Evolutionary conservation across 2,888 invertebrate genomes (phyloP).

Genomic region (Himalopsyche kuldschensis): DNA sequence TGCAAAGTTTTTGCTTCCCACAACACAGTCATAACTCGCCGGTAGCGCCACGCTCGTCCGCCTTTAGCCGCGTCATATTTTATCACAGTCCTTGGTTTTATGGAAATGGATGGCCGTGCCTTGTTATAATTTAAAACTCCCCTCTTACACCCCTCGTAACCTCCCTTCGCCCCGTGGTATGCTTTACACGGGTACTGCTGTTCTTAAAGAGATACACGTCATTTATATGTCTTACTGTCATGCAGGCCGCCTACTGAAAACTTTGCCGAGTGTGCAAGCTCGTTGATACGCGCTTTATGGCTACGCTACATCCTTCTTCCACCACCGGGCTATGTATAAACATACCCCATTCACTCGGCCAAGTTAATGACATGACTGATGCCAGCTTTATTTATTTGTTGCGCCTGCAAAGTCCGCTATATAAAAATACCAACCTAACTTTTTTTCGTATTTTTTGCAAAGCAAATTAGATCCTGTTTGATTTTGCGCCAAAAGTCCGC

Average conservation of each 20-base stretch:
- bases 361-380: background rate
- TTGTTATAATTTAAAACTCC: constrained; percentile 31
- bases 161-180: background rate
- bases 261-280: constrained; percentile 14
- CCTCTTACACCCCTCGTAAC: background rate
- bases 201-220: constrained; percentile 27
- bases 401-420: too few relatives aligned
- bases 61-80: background rate
- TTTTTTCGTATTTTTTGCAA: too few relatives aligned
- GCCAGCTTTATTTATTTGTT: too few relatives aligned
- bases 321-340: background rate
- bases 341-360: background rate
- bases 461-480: too few relatives aligned
- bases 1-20: background rate
- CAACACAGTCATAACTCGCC: background rate
- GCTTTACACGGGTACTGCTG: background rate
- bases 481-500: too few relatives aligned
- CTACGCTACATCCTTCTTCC: background rate
- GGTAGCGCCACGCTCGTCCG: background rate
- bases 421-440: too few relatives aligned
- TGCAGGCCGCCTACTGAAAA: constrained; percentile 24
- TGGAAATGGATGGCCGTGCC: constrained; percentile 14
- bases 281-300: constrained; percentile 26
- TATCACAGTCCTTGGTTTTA: constrained; percentile 5
- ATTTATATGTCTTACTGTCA: constrained; percentile 38